Evolutionary conservation across 2,797 vertebrate species (phyloP).

Genomic region (Champsocephalus gunnari): DNA sequence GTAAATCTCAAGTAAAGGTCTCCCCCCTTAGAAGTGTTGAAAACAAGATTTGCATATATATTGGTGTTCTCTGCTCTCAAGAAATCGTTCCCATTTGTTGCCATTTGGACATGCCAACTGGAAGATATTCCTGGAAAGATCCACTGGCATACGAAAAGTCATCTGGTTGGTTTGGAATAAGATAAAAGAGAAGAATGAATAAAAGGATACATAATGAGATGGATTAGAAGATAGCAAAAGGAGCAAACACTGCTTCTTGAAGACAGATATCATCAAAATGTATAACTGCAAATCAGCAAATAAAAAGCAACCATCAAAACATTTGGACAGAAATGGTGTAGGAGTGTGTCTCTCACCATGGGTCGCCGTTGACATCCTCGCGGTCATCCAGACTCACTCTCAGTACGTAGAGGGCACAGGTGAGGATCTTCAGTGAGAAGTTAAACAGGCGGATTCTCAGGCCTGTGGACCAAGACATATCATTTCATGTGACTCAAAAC

Average conservation of each 20-base stretch:
- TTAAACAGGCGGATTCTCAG: conserved; percentile 90
- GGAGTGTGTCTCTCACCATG: conserved; percentile 56
- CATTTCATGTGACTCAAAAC: background rate
- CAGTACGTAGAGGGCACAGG: conserved; percentile 87
- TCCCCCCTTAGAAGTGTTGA: background rate
- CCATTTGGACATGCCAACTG: background rate
- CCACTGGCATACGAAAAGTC: background rate
- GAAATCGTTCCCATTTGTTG: conserved; percentile 1
- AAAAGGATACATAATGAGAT: background rate
- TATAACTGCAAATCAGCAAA: background rate
- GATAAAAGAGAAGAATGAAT: background rate
- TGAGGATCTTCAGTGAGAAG: conserved; percentile 89
- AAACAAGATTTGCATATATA: background rate
- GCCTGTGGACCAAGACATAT: conserved; percentile 69
- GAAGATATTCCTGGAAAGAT: conserved; percentile 6
- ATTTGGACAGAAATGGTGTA: background rate
- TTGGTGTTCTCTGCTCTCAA: background rate
- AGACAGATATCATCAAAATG: background rate
- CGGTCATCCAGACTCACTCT: conserved; percentile 85
- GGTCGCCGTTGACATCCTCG: conserved; percentile 26
- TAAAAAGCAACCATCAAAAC: background rate
- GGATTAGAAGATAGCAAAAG: background rate
- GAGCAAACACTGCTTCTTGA: background rate
- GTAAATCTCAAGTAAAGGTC: background rate
- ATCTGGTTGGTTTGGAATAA: conserved; percentile 1